These are phyloP conservation scores for Silurus asotus DNA, from an alignment of 2,113 vertebrate genomes.

Conservation along the genomic window DNA sequence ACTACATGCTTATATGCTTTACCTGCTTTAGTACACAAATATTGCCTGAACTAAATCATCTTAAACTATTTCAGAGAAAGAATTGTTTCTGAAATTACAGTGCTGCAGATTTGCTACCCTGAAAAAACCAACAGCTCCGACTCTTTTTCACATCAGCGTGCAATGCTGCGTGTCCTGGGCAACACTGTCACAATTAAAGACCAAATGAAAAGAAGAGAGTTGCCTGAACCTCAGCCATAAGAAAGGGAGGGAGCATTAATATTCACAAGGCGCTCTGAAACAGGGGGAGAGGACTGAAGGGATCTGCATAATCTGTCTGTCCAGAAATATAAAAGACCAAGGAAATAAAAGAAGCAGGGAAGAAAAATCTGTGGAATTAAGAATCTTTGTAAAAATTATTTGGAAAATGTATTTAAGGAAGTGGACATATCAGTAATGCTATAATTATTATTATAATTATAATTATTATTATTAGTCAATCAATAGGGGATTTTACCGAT, in stretches of 20 bases:
- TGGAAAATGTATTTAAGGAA: no score
- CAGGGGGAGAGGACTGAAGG: slow-evolving; percentile 10
- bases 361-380: neutral
- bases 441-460: no score
- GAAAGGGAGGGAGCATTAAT: slow-evolving; percentile 63
- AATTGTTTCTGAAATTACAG: neutral
- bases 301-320: slow-evolving; percentile 56
- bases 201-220: slow-evolving; percentile 25
- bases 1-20: neutral
- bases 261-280: slow-evolving; percentile 59
- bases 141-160: slow-evolving; percentile 66
- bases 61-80: neutral
- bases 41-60: neutral
- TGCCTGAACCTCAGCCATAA: slow-evolving; percentile 49
- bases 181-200: slow-evolving; percentile 51
- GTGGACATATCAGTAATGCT: no score
- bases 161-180: slow-evolving; percentile 59
- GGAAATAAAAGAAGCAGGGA: slow-evolving; percentile 11
- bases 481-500: no score
- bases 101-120: neutral
- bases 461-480: no score
- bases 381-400: no score
- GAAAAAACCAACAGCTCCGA: slow-evolving; percentile 43
- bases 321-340: slow-evolving; percentile 18
- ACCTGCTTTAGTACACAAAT: no score